Base-by-base conservation (phyloP, 2,113 vertebrate genomes). In the Ciconia stormi region DNA sequence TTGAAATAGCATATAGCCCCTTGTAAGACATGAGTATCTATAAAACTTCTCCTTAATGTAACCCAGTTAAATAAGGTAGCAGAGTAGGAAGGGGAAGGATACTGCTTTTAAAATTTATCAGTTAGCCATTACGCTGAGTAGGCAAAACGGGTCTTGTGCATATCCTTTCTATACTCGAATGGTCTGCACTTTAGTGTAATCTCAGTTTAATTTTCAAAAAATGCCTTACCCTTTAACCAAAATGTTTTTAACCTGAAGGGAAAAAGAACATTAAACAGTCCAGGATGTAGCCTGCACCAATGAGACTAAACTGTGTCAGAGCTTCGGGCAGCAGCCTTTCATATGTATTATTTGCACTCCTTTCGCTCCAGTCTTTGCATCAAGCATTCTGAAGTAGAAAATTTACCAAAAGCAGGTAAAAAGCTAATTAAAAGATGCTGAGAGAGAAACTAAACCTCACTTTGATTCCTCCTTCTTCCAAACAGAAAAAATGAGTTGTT, bases 191-290 rank as follows among this genome's bases (percentile, higher is more conserved):
- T 93, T n/a, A 52, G 19, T 38, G 36, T 69, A 93, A 90, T 53
- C 73, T 93, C 70, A 82, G 78, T 85, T 94, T 86, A 72, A 93
- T 85, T 91, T 85, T 30, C 15, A 82, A 90, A 95, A 94, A 69
- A 61, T 72, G 52, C 53, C 77, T 89, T 91, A 91, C 61, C 38
- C 73, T 91, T 91, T 87, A 91, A 79, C n/a, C 19, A 49, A 79
- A 93, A 82, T 65, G 49, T 85, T 90, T 96, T 89, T 80, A 91
- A 85, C 22, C 56, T 69, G 65, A 42, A 50, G 27, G 44, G 56
- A 32, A 49, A 77, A 89, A 53, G n/a, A 91, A 89, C 26, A 79
- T 89, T 85, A 85, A 85, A 87, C 15, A 94, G 52, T 56, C 19
- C n/a, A 23, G 44, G 32, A 71, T 0, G 5, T 7, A 87, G 32